Evolutionary conservation across 2,888 invertebrate species (phyloP).

Genomic region (Caenorhabditis angaria): DNA sequence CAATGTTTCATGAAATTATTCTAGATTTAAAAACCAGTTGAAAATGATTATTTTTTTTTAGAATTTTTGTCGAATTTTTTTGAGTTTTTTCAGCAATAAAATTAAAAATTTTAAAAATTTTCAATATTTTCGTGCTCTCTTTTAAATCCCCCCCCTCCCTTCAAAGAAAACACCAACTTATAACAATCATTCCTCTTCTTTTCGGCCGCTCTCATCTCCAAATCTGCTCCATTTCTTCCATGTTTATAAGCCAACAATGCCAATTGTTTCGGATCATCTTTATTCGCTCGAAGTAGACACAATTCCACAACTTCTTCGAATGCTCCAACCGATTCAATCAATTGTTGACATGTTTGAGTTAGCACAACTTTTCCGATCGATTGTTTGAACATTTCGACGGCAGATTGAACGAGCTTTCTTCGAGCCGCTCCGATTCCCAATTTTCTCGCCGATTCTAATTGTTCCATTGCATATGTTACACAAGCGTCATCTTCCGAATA

Average conservation of each 20-base stretch:
- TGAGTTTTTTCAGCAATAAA: too few relatives aligned
- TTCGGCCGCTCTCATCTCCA: slow-evolving; percentile 37
- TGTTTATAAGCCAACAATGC: slow-evolving; percentile 83
- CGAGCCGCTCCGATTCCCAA: slow-evolving; percentile 40
- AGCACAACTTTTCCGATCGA: slow-evolving; percentile 61
- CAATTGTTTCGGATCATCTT: slow-evolving; percentile 87
- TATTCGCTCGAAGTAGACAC: slow-evolving; percentile 84
- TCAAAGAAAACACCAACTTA: slow-evolving; percentile 19
- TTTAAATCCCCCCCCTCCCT: too few relatives aligned
- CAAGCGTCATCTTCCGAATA: slow-evolving; percentile 74
- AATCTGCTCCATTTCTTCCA: slow-evolving; percentile 35
- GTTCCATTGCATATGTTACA: slow-evolving; percentile 58
- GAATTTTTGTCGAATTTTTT: too few relatives aligned
- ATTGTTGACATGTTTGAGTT: slow-evolving; percentile 44
- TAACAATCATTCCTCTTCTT: slow-evolving; percentile 36
- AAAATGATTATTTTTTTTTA: too few relatives aligned
- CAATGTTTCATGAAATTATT: background rate
- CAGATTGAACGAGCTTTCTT: slow-evolving; percentile 45
- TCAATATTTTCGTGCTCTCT: too few relatives aligned
- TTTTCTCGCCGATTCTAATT: slow-evolving; percentile 52
- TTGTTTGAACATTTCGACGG: slow-evolving; percentile 54
- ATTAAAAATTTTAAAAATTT: too few relatives aligned
- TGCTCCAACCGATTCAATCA: slow-evolving; percentile 76
- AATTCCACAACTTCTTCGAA: slow-evolving; percentile 90
- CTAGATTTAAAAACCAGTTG: background rate